These are phyloP conservation scores for Parnassius orleans DNA, from an alignment of 2,888 invertebrate genomes.

Conservation along the genomic window DNA sequence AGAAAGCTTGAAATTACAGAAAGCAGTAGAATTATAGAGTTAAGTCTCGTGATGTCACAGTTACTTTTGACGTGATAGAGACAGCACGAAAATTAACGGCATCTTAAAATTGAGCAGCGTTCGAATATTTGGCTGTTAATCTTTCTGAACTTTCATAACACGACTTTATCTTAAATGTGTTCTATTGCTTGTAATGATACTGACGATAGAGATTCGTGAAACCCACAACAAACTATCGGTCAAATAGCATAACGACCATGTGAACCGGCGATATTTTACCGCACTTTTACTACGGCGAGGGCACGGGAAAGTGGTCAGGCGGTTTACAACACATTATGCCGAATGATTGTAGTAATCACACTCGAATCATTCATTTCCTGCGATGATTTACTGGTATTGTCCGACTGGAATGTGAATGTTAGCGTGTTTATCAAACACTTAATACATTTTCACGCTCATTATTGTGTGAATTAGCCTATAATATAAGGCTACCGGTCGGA, in stretches of 20 bases:
- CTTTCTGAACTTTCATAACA: no score
- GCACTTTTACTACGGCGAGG: slow-evolving; percentile 8
- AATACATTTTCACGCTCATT: slow-evolving; percentile 17
- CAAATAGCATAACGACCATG: background rate
- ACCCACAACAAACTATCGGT: background rate
- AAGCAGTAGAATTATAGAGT: no score
- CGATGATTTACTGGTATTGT: slow-evolving; percentile 9
- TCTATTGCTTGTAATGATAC: no score
- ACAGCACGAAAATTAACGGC: no score
- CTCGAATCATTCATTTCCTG: slow-evolving; percentile 22
- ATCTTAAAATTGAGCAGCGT: no score
- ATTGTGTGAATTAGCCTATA: slow-evolving; percentile 4
- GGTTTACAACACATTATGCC: slow-evolving; percentile 3
- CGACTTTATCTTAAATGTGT: no score
- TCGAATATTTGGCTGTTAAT: no score
- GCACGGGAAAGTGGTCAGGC: slow-evolving; percentile 31
- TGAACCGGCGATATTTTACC: background rate
- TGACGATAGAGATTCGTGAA: background rate
- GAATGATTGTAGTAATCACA: slow-evolving; percentile 6
- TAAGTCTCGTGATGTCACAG: no score
- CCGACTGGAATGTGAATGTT: background rate
- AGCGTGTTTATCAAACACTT: slow-evolving; percentile 4
- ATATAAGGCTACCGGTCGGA: background rate
- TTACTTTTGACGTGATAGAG: no score
- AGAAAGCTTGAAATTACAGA: no score